These are phyloP conservation scores for Pandemis cinnamomeana DNA, from an alignment of 2,888 invertebrate species.

Conservation along the genomic window DNA sequence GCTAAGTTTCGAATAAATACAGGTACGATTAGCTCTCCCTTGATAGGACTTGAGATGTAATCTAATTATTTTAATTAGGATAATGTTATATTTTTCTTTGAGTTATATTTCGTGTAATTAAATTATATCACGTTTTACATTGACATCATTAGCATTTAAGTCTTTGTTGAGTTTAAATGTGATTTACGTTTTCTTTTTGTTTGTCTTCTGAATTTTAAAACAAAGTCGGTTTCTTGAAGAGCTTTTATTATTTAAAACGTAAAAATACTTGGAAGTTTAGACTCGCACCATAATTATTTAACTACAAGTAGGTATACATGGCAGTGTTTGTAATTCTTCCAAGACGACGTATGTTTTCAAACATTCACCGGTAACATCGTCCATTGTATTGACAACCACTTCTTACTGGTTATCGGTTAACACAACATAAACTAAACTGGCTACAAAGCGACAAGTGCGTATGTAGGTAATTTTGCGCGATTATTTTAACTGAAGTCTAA, in stretches of 20 bases:
- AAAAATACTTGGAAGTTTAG: not conserved
- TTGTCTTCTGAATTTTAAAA: not conserved
- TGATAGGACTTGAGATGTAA: not conserved
- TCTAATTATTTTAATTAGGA: not conserved
- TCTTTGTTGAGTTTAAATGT: not conserved
- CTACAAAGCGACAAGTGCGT: no score
- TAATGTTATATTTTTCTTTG: not conserved
- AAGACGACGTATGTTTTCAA: not conserved
- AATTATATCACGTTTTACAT: not conserved
- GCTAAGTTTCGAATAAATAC: not conserved
- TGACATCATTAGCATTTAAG: constrained; percentile 1
- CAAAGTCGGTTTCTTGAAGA: not conserved
- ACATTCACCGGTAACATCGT: not conserved
- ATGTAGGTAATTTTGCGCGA: not conserved
- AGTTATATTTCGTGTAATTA: not conserved
- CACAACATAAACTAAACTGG: no score
- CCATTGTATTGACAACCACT: constrained; percentile 2
- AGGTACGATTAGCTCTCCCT: constrained; percentile 1
- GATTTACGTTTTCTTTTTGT: not conserved
- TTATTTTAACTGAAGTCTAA: not conserved
- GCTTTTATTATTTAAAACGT: not conserved
- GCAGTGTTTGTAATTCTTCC: not conserved
- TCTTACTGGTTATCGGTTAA: not conserved
- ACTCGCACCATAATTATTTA: not conserved
- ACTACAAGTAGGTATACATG: not conserved